Evolutionary conservation across 2,888 invertebrate genomes (phyloP).

Genomic region (Xestia c-nigrum): DNA sequence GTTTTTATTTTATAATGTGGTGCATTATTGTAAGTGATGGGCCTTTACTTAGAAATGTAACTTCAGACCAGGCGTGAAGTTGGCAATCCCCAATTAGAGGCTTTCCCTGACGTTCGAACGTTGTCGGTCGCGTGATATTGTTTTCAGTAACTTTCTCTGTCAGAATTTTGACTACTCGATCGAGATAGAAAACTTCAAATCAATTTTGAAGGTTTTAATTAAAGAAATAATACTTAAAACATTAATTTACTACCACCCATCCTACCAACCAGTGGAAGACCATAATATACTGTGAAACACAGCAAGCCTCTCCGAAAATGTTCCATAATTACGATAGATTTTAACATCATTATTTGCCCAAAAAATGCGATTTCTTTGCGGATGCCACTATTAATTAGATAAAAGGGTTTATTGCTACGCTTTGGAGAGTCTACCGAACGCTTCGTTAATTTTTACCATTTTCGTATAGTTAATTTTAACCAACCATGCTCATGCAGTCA

Average conservation of each 20-base stretch:
- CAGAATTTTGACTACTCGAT: constrained; percentile 7
- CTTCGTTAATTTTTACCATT: constrained; percentile 2
- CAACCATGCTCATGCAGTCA: neutral
- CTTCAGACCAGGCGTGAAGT: neutral
- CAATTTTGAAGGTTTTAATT: neutral
- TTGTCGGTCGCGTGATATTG: constrained; percentile 31
- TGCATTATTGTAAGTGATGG: no score
- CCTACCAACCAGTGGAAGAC: neutral
- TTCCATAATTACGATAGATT: neutral
- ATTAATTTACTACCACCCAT: no score
- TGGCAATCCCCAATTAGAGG: constrained; percentile 12
- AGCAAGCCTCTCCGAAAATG: neutral
- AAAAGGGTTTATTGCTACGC: neutral
- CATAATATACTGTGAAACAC: neutral
- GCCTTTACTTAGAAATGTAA: neutral
- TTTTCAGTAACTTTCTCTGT: constrained; percentile 30
- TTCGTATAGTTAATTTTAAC: constrained; percentile 6
- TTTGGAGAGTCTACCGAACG: neutral
- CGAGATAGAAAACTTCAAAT: neutral
- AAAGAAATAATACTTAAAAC: no score
- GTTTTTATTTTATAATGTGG: no score
- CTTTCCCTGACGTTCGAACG: constrained; percentile 18
- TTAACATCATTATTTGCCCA: neutral
- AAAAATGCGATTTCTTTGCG: neutral
- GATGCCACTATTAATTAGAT: neutral